Evolutionary conservation across 2,113 vertebrate species (phyloP).

Genomic region (Poeciliopsis occidentalis): DNA sequence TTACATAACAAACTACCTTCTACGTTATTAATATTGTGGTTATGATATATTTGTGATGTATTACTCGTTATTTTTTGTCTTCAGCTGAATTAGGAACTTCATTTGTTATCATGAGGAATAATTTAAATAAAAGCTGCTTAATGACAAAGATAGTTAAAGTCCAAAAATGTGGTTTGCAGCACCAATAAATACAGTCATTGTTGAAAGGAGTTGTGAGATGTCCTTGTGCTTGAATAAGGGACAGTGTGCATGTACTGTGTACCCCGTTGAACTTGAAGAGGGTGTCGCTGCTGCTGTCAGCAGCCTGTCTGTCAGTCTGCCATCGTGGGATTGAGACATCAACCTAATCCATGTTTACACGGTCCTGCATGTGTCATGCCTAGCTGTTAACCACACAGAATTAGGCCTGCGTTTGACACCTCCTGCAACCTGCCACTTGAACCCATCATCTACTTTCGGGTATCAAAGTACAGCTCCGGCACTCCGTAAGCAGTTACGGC

Average conservation of each 20-base stretch:
- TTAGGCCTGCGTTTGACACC: conserved; percentile 75
- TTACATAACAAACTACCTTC: no score
- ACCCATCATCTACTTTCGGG: conserved; percentile 68
- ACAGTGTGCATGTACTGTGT: not conserved
- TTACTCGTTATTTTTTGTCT: not conserved
- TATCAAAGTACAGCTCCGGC: conserved; percentile 51
- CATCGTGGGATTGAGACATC: conserved; percentile 82
- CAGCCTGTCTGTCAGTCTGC: conserved; percentile 76
- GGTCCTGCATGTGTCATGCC: conserved; percentile 71
- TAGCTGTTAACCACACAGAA: conserved; percentile 81
- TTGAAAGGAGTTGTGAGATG: not conserved
- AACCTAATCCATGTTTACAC: conserved; percentile 84
- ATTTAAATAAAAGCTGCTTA: not conserved
- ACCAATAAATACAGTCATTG: not conserved
- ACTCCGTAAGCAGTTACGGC: conserved; percentile 47
- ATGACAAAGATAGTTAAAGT: not conserved
- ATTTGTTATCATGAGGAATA: not conserved
- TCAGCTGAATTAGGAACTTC: not conserved
- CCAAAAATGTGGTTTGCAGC: not conserved
- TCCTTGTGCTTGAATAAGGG: not conserved
- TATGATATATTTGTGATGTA: not conserved
- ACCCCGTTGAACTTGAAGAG: conserved; percentile 4
- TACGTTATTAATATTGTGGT: no score
- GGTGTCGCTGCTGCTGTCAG: conserved; percentile 47
- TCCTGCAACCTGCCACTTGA: conserved; percentile 75